Conservation (phyloP, 2,888 invertebrate species). For the Lepetodrilus schrolli region DNA sequence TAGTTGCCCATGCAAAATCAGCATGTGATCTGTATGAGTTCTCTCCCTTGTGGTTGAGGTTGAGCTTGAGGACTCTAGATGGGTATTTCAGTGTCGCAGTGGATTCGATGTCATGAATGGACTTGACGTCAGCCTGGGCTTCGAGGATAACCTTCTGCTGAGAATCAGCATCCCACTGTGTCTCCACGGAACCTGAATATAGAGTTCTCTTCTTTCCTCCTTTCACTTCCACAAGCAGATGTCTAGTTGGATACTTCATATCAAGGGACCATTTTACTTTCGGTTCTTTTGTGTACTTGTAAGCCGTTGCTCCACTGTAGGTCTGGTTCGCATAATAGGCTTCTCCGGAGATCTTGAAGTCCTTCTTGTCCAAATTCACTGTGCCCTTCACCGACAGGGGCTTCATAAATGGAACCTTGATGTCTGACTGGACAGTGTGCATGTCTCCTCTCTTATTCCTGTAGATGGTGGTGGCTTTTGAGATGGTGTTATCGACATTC, state of each 20-base stretch:
- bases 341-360: background rate
- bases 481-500: background rate
- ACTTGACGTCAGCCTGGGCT: background rate
- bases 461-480: background rate
- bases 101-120: background rate
- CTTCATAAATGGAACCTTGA: background rate
- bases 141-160: background rate
- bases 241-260: background rate
- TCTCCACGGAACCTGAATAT: background rate
- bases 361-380: background rate
- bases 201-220: background rate
- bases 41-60: background rate
- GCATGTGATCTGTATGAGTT: background rate
- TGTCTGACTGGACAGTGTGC: background rate
- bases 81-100: slow-evolving; percentile 6
- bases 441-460: background rate
- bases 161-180: background rate
- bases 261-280: background rate
- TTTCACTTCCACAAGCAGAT: background rate
- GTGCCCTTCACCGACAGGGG: background rate
- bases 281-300: slow-evolving; percentile 18
- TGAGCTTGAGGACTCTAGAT: background rate
- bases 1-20: slow-evolving; percentile 3
- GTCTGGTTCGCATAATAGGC: background rate
- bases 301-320: background rate